Evolutionary conservation across 2,797 vertebrate species (phyloP).

Genomic region (Steatocranus sp.): DNA sequence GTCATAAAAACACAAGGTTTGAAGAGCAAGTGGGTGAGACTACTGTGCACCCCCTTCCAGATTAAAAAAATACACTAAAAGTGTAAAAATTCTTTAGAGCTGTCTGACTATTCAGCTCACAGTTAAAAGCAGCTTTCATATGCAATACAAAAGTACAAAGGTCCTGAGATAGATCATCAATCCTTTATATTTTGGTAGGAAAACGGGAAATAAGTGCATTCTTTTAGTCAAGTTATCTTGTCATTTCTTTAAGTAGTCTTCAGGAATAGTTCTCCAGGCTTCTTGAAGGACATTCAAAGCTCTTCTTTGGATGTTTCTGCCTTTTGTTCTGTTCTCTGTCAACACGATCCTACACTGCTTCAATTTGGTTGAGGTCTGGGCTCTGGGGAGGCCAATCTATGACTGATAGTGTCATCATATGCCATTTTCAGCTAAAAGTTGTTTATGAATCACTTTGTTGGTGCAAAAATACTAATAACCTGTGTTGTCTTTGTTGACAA

Average conservation of each 20-base stretch:
- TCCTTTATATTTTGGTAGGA: not conserved
- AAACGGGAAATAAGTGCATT: not conserved
- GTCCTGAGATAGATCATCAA: not conserved
- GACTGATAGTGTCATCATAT: not conserved
- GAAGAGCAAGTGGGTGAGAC: not conserved
- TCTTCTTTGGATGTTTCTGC: not conserved
- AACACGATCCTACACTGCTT: accelerated
- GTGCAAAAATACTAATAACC: not conserved
- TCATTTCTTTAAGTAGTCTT: not conserved
- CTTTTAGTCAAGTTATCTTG: not conserved
- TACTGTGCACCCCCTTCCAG: not conserved
- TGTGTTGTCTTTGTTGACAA: not conserved
- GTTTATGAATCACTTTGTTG: not conserved
- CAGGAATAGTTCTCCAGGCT: not conserved
- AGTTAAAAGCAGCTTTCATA: not conserved
- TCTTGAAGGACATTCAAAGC: not conserved
- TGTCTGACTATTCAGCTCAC: not conserved
- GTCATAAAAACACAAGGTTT: not conserved
- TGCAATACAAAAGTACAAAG: not conserved
- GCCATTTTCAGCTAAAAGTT: not conserved
- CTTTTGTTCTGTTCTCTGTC: not conserved
- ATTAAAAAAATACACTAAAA: not conserved
- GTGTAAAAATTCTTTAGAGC: not conserved
- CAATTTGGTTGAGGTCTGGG: not conserved
- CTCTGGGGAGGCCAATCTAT: not conserved